Percentiles rank a stretch among this genome's conserved stretches.
These are phyloP conservation scores for Idaea dimidiata DNA, from an alignment of 2,888 invertebrate species.

Conservation along the genomic window DNA sequence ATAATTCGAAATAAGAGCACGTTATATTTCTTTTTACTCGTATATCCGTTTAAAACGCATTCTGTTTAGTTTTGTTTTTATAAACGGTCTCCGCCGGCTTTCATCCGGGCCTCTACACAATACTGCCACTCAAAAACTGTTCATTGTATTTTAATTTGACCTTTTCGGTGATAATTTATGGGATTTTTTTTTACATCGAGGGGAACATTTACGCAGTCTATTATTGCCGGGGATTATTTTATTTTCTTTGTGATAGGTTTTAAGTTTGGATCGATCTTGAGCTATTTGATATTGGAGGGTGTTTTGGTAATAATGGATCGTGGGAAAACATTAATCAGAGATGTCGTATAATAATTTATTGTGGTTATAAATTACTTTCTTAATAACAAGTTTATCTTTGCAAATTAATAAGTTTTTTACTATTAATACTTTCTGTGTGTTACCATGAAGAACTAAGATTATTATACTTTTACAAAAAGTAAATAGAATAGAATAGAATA, in stretches of 20 bases:
- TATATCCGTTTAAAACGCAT: constrained; percentile 79
- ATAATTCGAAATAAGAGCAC: constrained; percentile 79
- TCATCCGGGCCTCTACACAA: constrained; percentile 75
- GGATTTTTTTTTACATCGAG: constrained; percentile 64
- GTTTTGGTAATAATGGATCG: constrained; percentile 33
- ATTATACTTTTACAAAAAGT: too few species aligned
- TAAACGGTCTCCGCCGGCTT: constrained; percentile 68
- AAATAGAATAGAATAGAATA: too few species aligned
- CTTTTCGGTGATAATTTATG: constrained; percentile 81
- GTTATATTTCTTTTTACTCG: constrained; percentile 78
- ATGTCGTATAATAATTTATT: not conserved
- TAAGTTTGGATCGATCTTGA: constrained; percentile 48
- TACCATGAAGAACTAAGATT: too few species aligned
- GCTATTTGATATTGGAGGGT: constrained; percentile 37
- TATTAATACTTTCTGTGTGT: too few species aligned
- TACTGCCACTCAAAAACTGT: constrained; percentile 80
- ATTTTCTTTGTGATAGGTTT: constrained; percentile 64
- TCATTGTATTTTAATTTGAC: constrained; percentile 82
- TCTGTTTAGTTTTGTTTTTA: constrained; percentile 80
- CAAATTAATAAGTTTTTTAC: not conserved
- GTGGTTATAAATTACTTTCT: not conserved
- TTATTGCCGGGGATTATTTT: constrained; percentile 70
- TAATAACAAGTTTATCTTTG: not conserved
- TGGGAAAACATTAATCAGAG: constrained; percentile 35
- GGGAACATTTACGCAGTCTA: constrained; percentile 74